Percentiles rank a stretch among this genome's conserved stretches.
Conservation (phyloP, 2,888 invertebrate species). For the Nineta flava region DNA sequence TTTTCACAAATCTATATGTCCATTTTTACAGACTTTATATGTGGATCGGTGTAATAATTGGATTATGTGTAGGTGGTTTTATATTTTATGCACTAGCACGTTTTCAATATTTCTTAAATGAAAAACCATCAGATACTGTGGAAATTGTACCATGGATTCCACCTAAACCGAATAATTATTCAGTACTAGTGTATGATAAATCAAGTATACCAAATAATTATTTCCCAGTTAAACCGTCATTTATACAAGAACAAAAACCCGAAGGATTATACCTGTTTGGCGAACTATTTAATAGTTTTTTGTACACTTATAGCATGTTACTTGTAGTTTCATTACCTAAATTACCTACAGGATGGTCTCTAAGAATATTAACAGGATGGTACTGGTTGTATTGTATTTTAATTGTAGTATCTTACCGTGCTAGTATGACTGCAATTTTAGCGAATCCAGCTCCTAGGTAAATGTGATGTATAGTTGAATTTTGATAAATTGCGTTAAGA, state of each 20-base stretch:
- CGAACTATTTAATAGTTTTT: conserved; percentile 52
- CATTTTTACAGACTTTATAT: conserved; percentile 44
- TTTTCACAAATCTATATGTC: too few relatives aligned
- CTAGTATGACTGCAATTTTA: conserved; percentile 71
- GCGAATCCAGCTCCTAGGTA: conserved; percentile 60
- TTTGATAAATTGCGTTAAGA: not conserved
- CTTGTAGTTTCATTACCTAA: conserved; percentile 62
- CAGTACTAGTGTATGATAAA: not conserved
- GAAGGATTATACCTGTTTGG: conserved; percentile 53
- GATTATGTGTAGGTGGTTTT: conserved; percentile 45
- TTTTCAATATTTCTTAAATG: conserved; percentile 31
- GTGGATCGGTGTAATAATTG: conserved; percentile 58
- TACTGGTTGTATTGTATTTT: conserved; percentile 76
- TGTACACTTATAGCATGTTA: conserved; percentile 70
- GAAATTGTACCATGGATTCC: conserved; percentile 1
- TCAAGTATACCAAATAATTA: conserved; percentile 1
- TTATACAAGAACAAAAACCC: conserved; percentile 18
- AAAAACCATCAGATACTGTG: conserved; percentile 21
- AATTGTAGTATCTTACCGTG: conserved; percentile 62
- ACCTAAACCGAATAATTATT: too few relatives aligned
- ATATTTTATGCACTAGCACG: conserved; percentile 48
- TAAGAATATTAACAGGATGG: conserved; percentile 68
- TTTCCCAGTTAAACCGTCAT: conserved; percentile 1
- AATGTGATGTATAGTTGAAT: conserved; percentile 8
- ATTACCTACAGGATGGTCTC: conserved; percentile 63